These are phyloP conservation scores for Opisthocomus hoazin DNA, from an alignment of 2,113 vertebrate species.

Conservation along the genomic window DNA sequence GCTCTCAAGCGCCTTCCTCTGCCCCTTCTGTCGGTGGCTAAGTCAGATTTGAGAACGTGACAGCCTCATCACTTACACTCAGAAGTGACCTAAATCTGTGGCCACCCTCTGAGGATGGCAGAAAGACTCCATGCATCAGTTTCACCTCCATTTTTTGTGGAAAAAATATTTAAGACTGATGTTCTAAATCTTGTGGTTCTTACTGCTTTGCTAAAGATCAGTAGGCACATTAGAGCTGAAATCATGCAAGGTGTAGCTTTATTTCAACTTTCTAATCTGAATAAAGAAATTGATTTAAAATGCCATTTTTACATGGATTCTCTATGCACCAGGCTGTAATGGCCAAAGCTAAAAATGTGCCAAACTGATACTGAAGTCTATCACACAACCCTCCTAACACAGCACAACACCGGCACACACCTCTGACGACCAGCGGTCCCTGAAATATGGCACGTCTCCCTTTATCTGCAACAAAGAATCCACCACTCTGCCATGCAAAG, in stretches of 20 bases:
- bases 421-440: not conserved
- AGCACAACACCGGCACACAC: not conserved
- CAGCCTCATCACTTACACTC: not conserved
- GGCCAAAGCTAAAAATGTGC: not conserved
- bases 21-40: accelerated
- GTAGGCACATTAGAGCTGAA: not conserved
- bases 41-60: not conserved
- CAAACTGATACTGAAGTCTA: not conserved
- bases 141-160: not conserved
- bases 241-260: not conserved
- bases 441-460: not conserved
- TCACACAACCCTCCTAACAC: not conserved
- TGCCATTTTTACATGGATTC: not conserved
- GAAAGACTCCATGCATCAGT: not conserved
- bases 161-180: not conserved
- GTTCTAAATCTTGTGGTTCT: not conserved
- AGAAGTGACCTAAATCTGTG: not conserved
- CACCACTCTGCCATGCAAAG: not conserved
- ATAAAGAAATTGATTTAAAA: not conserved
- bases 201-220: not conserved
- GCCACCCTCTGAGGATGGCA: not conserved
- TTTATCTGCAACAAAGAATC: not conserved
- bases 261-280: not conserved
- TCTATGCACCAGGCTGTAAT: not conserved
- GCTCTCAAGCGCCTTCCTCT: not conserved